phyloP scores from a whole-genome alignment of 1,140 invertebrate species.

The Zaprionus africanus region DNA sequence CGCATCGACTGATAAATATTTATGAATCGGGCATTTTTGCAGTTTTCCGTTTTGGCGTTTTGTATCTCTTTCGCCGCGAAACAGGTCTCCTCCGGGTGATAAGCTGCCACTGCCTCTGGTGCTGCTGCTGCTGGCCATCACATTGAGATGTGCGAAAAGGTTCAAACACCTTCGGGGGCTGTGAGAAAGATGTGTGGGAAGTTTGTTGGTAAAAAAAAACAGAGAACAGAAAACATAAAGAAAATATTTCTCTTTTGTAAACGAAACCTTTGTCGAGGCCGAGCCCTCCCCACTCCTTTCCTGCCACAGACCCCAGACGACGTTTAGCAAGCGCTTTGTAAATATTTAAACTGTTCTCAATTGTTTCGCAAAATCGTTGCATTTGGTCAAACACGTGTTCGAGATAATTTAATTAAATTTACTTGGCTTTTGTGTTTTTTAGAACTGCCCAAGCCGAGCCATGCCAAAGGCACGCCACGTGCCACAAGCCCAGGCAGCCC shows the following conservation, averaged over 20 bases:
- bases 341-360: constrained; percentile 79
- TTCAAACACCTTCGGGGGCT: constrained; percentile 42
- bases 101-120: constrained; percentile 8
- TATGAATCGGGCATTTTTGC: constrained; percentile 62
- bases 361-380: constrained; percentile 81
- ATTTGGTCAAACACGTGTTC: constrained; percentile 83
- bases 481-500: constrained; percentile 1
- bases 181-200: constrained; percentile 19
- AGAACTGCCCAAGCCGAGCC: constrained; percentile 22
- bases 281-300: constrained; percentile 7
- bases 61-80: constrained; percentile 9
- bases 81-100: constrained; percentile 35
- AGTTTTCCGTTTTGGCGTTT: constrained; percentile 24
- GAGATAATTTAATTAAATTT: constrained; percentile 84
- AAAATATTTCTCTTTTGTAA: constrained; percentile 62
- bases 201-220: not conserved
- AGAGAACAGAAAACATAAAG: constrained; percentile 46
- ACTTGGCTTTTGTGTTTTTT: constrained; percentile 70
- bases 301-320: constrained; percentile 37
- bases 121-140: too few species aligned
- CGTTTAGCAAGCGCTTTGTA: constrained; percentile 71
- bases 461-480: constrained; percentile 41
- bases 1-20: constrained; percentile 63
- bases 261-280: constrained; percentile 45
- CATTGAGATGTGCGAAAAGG: constrained; percentile 43